A percentile compares a stretch with the other conserved stretches of the same genome.
Conservation (phyloP, 2,113 vertebrate genomes). For the Illadopsis cleaveri region DNA sequence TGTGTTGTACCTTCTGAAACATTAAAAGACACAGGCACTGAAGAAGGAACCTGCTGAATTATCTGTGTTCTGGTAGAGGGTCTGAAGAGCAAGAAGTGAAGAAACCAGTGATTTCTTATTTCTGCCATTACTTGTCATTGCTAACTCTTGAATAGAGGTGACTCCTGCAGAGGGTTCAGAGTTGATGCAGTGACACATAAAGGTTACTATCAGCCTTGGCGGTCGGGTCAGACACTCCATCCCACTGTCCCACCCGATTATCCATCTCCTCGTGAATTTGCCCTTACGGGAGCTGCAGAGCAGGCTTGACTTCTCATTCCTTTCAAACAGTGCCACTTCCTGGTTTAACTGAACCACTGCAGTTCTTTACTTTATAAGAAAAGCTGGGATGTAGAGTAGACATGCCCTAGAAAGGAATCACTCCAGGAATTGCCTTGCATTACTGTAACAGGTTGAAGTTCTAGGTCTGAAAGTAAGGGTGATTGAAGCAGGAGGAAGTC, state of each 20-base stretch:
- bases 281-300: not conserved
- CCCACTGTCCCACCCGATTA: no score
- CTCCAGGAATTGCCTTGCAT: not conserved
- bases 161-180: not conserved
- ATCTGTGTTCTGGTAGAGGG: not conserved
- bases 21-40: not conserved
- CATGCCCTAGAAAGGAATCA: not conserved
- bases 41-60: not conserved
- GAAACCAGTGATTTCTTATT: not conserved
- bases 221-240: accelerated
- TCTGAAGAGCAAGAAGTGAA: not conserved
- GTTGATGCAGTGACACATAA: not conserved
- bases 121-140: not conserved
- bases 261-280: accelerated
- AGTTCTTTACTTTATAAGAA: not conserved
- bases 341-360: not conserved
- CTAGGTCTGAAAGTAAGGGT: not conserved
- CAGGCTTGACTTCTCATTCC: not conserved
- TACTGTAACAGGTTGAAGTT: not conserved
- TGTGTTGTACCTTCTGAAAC: not conserved
- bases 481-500: not conserved
- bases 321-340: conserved; percentile 18
- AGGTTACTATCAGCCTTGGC: not conserved
- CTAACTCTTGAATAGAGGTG: not conserved
- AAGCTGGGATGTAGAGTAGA: not conserved